Conservation (phyloP, 2,888 invertebrate genomes). For the Drosophila maculinotata region DNA sequence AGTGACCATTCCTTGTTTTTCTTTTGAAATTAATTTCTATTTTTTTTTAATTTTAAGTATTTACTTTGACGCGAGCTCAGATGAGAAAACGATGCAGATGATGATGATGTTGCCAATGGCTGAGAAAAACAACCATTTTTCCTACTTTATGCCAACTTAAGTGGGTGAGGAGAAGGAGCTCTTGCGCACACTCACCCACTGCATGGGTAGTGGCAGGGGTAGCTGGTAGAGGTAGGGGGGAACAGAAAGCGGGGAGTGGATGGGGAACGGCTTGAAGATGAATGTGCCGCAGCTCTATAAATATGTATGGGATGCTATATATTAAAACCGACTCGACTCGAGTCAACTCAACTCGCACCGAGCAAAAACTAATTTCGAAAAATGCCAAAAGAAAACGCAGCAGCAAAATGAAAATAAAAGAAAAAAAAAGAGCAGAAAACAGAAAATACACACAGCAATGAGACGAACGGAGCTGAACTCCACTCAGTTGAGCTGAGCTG, state of each 20-base stretch:
- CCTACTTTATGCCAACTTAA: slow-evolving; percentile 75
- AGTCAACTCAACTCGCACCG: slow-evolving; percentile 64
- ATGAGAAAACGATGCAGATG: slow-evolving; percentile 48
- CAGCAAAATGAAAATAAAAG: slow-evolving; percentile 72
- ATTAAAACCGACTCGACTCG: slow-evolving; percentile 81
- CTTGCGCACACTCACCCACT: slow-evolving; percentile 39
- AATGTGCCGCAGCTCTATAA: slow-evolving; percentile 82
- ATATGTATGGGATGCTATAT: slow-evolving; percentile 82
- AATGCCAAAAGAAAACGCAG: slow-evolving; percentile 80
- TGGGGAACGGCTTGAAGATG: slow-evolving; percentile 70
- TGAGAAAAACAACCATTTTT: slow-evolving; percentile 67
- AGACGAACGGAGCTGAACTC: slow-evolving; percentile 22
- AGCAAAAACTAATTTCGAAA: slow-evolving; percentile 83
- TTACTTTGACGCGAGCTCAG: slow-evolving; percentile 48
- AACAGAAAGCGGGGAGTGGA: neutral
- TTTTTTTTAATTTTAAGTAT: slow-evolving; percentile 48
- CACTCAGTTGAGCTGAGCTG: slow-evolving; percentile 16
- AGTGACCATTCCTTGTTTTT: slow-evolving; percentile 39
- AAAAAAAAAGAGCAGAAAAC: slow-evolving; percentile 58
- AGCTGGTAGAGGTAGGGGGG: neutral
- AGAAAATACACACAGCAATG: slow-evolving; percentile 35
- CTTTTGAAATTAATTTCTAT: too few species aligned
- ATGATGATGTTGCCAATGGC: slow-evolving; percentile 67
- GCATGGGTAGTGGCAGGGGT: neutral
- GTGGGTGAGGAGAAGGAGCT: slow-evolving; percentile 69